Evolutionary conservation across 2,113 vertebrate genomes (phyloP).

Genomic region (Python bivittatus): DNA sequence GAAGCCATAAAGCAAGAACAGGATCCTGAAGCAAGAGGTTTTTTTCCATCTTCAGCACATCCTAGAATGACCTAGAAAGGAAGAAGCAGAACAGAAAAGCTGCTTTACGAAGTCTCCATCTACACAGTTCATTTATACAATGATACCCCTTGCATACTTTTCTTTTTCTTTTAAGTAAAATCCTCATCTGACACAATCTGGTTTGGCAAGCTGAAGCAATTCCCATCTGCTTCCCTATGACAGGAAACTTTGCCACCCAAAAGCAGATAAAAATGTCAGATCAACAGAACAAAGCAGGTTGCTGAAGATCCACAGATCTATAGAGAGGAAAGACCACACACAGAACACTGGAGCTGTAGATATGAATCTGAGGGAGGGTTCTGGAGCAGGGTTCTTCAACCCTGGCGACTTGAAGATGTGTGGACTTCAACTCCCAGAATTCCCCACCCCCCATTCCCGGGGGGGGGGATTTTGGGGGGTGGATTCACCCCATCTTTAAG

Average conservation of each 20-base stretch:
- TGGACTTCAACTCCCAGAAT: no score
- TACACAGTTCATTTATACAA: background rate
- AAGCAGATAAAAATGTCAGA: background rate
- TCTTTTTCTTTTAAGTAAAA: background rate
- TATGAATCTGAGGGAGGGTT: background rate
- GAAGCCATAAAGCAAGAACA: background rate
- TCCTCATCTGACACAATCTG: background rate
- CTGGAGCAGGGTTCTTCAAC: no score
- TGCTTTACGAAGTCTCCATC: background rate
- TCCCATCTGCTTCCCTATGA: background rate
- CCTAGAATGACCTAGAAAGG: background rate
- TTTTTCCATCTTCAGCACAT: background rate
- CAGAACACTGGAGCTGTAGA: background rate
- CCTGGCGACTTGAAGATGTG: no score
- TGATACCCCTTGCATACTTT: background rate
- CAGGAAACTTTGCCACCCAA: background rate
- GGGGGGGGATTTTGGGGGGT: no score
- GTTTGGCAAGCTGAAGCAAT: background rate
- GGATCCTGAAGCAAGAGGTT: background rate
- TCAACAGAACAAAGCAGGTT: background rate
- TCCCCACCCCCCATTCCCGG: no score
- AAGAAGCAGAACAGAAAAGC: background rate
- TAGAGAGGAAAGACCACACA: background rate
- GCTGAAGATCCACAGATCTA: background rate
- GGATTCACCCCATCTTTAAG: no score